Percentiles rank a stretch among this genome's conserved stretches.
These are phyloP conservation scores for Vireo griseus DNA, from an alignment of 2,797 vertebrate genomes.

Conservation along the genomic window DNA sequence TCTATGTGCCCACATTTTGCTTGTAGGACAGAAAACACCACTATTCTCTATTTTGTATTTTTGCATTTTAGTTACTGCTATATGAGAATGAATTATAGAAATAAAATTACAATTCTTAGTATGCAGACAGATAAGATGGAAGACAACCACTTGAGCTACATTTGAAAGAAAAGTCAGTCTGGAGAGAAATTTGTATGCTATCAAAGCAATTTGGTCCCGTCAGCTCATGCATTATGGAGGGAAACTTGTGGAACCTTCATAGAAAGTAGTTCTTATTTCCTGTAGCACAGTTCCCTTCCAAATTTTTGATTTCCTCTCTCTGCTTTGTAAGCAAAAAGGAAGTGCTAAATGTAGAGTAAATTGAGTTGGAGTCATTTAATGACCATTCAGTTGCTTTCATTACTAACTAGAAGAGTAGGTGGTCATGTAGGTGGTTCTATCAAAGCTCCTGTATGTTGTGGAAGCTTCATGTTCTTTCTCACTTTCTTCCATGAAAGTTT, in stretches of 20 bases:
- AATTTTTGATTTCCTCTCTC: not conserved
- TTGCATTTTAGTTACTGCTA: not conserved
- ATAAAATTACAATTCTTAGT: not conserved
- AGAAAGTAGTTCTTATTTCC: not conserved
- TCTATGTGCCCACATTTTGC: not conserved
- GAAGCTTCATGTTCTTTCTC: not conserved
- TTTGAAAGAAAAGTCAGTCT: not conserved
- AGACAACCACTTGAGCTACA: not conserved
- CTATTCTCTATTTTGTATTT: not conserved
- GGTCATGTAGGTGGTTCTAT: not conserved
- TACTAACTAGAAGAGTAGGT: not conserved
- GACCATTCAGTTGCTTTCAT: not conserved
- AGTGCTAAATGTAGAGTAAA: not conserved
- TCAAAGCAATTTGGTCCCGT: not conserved
- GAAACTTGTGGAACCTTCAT: not conserved
- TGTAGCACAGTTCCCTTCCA: not conserved
- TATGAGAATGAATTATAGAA: not conserved
- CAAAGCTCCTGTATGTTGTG: not conserved
- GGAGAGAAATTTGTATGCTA: not conserved
- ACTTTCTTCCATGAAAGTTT: not conserved
- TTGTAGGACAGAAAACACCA: not conserved
- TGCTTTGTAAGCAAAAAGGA: not conserved
- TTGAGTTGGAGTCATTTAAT: not conserved
- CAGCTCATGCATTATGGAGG: rapidly evolving
- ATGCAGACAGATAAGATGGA: not conserved